These are phyloP conservation scores for Drosophila varians DNA, from an alignment of 1,140 invertebrate genomes.

Conservation along the genomic window DNA sequence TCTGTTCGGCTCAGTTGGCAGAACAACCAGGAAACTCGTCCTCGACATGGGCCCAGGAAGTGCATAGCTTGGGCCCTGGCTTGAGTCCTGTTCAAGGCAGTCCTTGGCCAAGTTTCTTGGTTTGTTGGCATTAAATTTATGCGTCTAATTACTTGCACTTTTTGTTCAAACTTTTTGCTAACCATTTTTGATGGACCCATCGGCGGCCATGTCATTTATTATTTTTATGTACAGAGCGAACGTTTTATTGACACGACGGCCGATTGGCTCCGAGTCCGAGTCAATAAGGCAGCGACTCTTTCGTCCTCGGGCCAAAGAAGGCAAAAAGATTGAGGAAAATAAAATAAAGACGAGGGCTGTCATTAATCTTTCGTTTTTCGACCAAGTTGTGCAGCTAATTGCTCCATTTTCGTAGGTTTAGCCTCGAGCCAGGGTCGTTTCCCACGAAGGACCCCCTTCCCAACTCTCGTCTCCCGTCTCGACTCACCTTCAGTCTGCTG, in stretches of 20 bases:
- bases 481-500: slow-evolving; percentile 9
- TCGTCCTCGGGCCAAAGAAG: background rate
- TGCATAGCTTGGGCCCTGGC: slow-evolving; percentile 16
- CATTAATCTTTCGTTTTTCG: slow-evolving; percentile 68
- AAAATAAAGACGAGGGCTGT: slow-evolving; percentile 26
- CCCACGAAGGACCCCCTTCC: background rate
- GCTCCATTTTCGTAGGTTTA: slow-evolving; percentile 63
- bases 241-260: slow-evolving; percentile 71
- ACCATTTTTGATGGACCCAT: slow-evolving; percentile 36
- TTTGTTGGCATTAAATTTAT: slow-evolving; percentile 66
- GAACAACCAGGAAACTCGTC: slow-evolving; percentile 46
- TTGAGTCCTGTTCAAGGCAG: background rate
- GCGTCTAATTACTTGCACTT: slow-evolving; percentile 71
- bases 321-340: no score
- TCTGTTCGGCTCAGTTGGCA: slow-evolving; percentile 29
- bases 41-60: slow-evolving; percentile 27
- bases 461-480: slow-evolving; percentile 14
- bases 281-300: slow-evolving; percentile 63
- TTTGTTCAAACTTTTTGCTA: slow-evolving; percentile 13
- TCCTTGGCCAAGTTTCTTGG: background rate
- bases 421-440: slow-evolving; percentile 49
- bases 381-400: slow-evolving; percentile 76
- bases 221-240: slow-evolving; percentile 68
- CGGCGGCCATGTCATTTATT: slow-evolving; percentile 66
- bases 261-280: slow-evolving; percentile 41